These are phyloP conservation scores for Esox masquinongy DNA, from an alignment of 2,797 vertebrate genomes.

Conservation along the genomic window DNA sequence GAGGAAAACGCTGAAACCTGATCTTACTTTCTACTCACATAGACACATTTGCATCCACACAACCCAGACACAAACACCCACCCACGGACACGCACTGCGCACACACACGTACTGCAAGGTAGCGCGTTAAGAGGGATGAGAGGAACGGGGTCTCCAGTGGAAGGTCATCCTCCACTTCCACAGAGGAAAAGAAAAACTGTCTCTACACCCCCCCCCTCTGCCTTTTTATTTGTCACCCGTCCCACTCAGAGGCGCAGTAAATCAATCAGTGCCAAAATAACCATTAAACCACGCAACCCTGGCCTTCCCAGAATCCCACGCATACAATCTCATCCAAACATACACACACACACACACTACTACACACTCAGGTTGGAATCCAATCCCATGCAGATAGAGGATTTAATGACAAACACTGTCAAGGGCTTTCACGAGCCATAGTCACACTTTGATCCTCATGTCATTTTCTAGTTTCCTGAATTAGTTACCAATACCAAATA, in stretches of 20 bases:
- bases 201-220: constrained; percentile 7
- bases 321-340: background rate
- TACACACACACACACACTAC: constrained; percentile 15
- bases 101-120: background rate
- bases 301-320: background rate
- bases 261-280: constrained; percentile 65
- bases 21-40: constrained; percentile 48
- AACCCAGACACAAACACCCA: too few relatives aligned
- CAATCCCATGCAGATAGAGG: background rate
- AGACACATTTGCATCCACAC: constrained; percentile 12
- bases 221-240: constrained; percentile 33
- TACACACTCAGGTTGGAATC: background rate
- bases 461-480: background rate
- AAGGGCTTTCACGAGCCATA: background rate
- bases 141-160: constrained; percentile 12
- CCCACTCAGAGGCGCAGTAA: constrained; percentile 43
- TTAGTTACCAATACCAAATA: background rate
- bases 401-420: background rate
- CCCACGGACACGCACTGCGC: constrained; percentile 37
- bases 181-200: constrained; percentile 5
- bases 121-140: constrained; percentile 21
- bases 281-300: constrained; percentile 3
- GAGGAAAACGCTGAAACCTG: constrained; percentile 55
- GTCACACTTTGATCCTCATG: background rate
- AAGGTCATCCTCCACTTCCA: constrained; percentile 33